Evolutionary conservation across 2,888 invertebrate genomes (phyloP), one percentile per base, ranked within the genome.

Genomic region (Ommatoiulus sabulosus): DNA sequence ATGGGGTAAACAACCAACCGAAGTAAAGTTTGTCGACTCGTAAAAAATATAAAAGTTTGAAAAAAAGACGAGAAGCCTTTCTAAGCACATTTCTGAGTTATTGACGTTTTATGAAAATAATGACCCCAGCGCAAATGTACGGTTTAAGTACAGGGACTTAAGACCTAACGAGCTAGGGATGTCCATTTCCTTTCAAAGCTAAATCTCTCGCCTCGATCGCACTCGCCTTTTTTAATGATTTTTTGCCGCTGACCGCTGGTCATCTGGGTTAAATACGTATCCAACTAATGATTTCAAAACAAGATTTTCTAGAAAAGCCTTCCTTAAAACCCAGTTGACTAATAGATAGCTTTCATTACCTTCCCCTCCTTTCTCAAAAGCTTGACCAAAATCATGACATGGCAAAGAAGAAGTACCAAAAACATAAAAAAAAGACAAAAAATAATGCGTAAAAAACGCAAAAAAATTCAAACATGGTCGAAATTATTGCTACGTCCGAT

Each of bases 241-340:
- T 72, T 72, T 72, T 72, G 72, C 72, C 24, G 24, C 72, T 72
- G 72, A 72, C 72, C 72, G 24, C 72, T 35, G 72, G 72, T 8
- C 72, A 72, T 72, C 72, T 72, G 8, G 20, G 63, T 63, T 63
- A 63, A 63, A 63, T 72, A 7, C 72, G 72, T 2, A 72, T 72
- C 72, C 72, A 24, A 72, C 72, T 72, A 72, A 72, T 72, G 72
- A 72, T 72, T 10, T 72, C 72, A 72, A 72, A 72, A 72, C 72
- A 72, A 72, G 72, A 72, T 72, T 72, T 72, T 72, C 72, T 24
- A 72, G 24, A 24, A 72, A 72, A 72, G 72, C 72, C 24, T 72
- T 24, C 72, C 24, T 72, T 72, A 24, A 72, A 72, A 72, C 72
- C 72, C 24, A 24, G 72, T 72, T 24, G 72, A 72, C 72, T 72